These are phyloP conservation scores for Notocelia uddmanniana DNA, from an alignment of 2,888 invertebrate genomes.

Conservation along the genomic window DNA sequence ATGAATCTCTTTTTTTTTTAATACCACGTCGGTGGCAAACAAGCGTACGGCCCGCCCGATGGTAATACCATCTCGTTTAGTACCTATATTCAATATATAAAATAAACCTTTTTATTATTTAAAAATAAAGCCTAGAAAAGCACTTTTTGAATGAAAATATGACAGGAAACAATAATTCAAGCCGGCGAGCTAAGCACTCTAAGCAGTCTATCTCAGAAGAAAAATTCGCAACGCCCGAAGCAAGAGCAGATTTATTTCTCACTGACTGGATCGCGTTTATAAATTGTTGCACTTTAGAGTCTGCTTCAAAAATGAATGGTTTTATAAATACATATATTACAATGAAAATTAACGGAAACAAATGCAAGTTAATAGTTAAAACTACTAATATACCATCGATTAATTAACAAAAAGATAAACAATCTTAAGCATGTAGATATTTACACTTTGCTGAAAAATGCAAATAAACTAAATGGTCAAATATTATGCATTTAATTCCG, in stretches of 20 bases:
- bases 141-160: too few relatives aligned
- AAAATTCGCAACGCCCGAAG: constrained; percentile 1
- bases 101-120: too few relatives aligned
- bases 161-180: too few relatives aligned
- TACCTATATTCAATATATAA: too few relatives aligned
- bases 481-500: constrained; percentile 6
- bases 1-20: too few relatives aligned
- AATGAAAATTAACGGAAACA: neutral
- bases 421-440: neutral
- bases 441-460: neutral
- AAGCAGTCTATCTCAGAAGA: neutral
- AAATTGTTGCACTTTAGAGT: neutral
- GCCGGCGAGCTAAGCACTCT: too few relatives aligned
- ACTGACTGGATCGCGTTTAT: constrained; percentile 1
- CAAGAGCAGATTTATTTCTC: constrained; percentile 7
- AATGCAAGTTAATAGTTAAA: neutral
- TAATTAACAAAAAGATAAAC: neutral
- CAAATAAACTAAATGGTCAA: neutral
- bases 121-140: too few relatives aligned
- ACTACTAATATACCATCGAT: too few relatives aligned
- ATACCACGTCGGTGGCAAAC: too few relatives aligned
- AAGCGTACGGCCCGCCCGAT: too few relatives aligned
- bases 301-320: neutral
- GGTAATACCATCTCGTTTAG: too few relatives aligned
- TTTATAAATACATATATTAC: neutral